Evolutionary conservation across 2,888 invertebrate genomes (phyloP), one percentile per base, ranked within the genome.

Genomic region (Lepidocyrtinus sp.): DNA sequence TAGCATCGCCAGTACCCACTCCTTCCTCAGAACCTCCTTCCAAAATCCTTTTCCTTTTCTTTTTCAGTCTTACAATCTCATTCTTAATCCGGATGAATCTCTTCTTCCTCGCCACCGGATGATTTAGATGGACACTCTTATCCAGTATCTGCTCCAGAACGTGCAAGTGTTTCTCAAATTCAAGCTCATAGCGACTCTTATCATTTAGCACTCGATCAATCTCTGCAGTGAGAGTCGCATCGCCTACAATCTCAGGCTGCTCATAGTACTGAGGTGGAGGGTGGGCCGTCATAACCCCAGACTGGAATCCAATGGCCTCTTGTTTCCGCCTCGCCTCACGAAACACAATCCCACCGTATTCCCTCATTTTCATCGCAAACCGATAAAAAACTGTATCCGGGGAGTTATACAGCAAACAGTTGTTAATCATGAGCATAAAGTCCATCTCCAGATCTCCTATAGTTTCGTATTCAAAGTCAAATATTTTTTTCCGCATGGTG

Each of bases 371-470:
- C 1, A 95, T 90, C 0, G 95, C 98, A 1, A 96, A 94, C 73
- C 95, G 93, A 89, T 97, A 98, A 89, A 96, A 98, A 75, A 97
- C 94, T 0, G 98, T 98, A 87, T 98, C 97, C 88, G 96, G 95
- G 84, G 95, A 94, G 89, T 99, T 99, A 89, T 99, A 99, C 0
- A 94, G 94, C 87, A 97, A 91, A 88, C 99, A 99, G 89, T 99
- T 99, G 85, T 93, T 92, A 76, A 98, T 95, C 95, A 99, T 98
- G n/a, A 98, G 91, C 87, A 94, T 93, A 88, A 99, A 98, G 90
- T 99, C 99, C 0, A 91, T 90, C 88, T 96, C 95, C 87, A 99
- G 92, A 36, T 94, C 93, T 81, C 93, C 93, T 55, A 85, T 27
- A 12, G 74, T 65, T n/a, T 68, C 26, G 83, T 90, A 91, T 72